Conservation (phyloP, 2,113 vertebrate genomes). For the Lipophrys pholis region DNA sequence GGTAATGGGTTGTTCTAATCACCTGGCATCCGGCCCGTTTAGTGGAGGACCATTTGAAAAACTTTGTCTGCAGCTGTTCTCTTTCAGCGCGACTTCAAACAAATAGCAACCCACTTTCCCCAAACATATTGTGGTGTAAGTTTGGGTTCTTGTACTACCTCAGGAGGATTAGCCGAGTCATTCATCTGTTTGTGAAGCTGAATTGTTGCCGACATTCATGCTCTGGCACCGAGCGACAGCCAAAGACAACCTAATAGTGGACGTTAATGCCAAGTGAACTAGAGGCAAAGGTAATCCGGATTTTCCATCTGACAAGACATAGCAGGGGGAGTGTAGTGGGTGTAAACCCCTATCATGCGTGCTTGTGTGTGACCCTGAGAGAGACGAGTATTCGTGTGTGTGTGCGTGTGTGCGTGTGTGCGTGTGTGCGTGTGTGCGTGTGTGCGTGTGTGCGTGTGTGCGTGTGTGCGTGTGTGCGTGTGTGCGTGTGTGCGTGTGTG, state of each 20-base stretch:
- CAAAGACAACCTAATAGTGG: constrained; percentile 70
- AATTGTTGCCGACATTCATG: constrained; percentile 63
- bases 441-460: constrained; percentile 41
- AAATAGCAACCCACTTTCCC: background rate
- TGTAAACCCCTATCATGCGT: constrained; percentile 45
- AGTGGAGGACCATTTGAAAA: constrained; percentile 12
- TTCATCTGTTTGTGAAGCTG: constrained; percentile 41
- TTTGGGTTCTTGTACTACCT: constrained; percentile 20
- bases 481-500: constrained; percentile 33
- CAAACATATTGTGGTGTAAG: background rate
- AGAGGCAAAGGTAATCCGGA: constrained; percentile 74
- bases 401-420: too few relatives aligned
- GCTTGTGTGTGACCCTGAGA: constrained; percentile 43
- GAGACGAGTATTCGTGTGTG: constrained; percentile 34
- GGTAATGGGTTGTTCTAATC: constrained; percentile 53
- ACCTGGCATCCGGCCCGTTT: constrained; percentile 34
- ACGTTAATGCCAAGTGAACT: constrained; percentile 73
- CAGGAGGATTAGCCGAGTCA: constrained; percentile 18
- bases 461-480: constrained; percentile 44
- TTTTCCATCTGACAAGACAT: constrained; percentile 79
- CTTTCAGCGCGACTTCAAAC: background rate
- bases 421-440: constrained; percentile 43
- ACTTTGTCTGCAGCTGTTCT: background rate
- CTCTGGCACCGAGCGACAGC: constrained; percentile 40
- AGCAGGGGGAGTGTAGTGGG: constrained; percentile 31